Conservation (phyloP, 2,113 vertebrate species). For the Eulacestoma nigropectus region DNA sequence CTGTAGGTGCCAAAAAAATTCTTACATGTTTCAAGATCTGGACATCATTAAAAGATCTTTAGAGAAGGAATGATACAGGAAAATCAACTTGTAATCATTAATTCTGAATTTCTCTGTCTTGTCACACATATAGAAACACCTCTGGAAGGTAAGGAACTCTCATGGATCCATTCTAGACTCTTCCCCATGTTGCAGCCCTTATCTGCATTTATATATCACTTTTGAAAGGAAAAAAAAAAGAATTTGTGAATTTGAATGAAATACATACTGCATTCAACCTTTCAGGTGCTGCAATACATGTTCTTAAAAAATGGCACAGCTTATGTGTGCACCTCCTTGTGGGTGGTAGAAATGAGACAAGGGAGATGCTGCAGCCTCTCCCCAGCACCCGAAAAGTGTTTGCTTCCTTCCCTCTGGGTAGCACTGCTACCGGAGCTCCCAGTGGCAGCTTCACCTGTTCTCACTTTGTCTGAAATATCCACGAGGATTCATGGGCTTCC, state of each 20-base stretch:
- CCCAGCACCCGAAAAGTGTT: neutral
- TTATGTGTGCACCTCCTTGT: neutral
- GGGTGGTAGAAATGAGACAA: neutral
- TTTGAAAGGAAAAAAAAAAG: neutral
- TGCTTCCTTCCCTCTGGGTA: neutral
- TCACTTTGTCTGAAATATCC: neutral
- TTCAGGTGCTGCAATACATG: neutral
- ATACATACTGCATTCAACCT: neutral
- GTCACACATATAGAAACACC: neutral
- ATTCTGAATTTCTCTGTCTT: neutral
- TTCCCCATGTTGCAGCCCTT: neutral
- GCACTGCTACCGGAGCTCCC: rapidly evolving
- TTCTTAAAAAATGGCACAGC: neutral
- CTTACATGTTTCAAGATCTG: neutral
- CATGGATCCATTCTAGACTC: neutral
- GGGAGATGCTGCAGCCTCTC: neutral
- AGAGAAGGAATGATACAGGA: neutral
- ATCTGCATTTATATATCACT: neutral
- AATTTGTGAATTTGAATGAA: neutral
- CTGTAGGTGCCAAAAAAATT: neutral
- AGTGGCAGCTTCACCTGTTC: neutral
- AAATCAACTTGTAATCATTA: neutral
- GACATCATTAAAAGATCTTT: neutral
- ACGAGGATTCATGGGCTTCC: neutral
- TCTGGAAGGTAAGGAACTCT: neutral